Percentiles rank a stretch among this genome's conserved stretches.
Conservation (phyloP, 1,140 invertebrate genomes). For the Eriosoma lanigerum region DNA sequence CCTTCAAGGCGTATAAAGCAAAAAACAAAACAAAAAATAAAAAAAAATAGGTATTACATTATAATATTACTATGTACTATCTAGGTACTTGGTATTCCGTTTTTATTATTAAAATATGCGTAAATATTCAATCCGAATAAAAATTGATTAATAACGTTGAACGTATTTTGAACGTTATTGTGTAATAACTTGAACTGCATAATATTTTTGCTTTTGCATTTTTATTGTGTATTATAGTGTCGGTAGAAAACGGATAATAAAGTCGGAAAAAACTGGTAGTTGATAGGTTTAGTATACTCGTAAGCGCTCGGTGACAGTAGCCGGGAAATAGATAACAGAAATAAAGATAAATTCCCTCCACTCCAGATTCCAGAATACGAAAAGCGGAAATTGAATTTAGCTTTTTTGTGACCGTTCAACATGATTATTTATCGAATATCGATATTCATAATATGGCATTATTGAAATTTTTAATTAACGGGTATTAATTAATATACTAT, state of each 20-base stretch:
- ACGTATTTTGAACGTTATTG: not conserved
- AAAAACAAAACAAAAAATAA: too few relatives aligned
- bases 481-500: too few relatives aligned
- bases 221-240: too few relatives aligned
- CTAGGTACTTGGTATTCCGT: too few relatives aligned
- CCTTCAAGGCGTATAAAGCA: too few relatives aligned
- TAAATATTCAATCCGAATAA: not conserved
- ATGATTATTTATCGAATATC: not conserved
- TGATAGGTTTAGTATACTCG: not conserved
- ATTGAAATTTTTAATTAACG: too few relatives aligned
- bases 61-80: too few relatives aligned
- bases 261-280: not conserved
- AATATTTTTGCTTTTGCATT: too few relatives aligned
- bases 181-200: not conserved
- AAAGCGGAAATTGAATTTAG: conserved; percentile 10
- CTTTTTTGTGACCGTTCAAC: not conserved
- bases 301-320: not conserved
- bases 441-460: too few relatives aligned
- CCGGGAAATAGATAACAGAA: not conserved
- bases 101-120: too few relatives aligned
- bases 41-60: too few relatives aligned
- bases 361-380: not conserved
- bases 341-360: not conserved
- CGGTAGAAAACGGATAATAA: too few relatives aligned
- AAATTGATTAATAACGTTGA: not conserved